Evolutionary conservation across 2,888 invertebrate genomes (phyloP).

Genomic region (Diachrysia chrysitis): DNA sequence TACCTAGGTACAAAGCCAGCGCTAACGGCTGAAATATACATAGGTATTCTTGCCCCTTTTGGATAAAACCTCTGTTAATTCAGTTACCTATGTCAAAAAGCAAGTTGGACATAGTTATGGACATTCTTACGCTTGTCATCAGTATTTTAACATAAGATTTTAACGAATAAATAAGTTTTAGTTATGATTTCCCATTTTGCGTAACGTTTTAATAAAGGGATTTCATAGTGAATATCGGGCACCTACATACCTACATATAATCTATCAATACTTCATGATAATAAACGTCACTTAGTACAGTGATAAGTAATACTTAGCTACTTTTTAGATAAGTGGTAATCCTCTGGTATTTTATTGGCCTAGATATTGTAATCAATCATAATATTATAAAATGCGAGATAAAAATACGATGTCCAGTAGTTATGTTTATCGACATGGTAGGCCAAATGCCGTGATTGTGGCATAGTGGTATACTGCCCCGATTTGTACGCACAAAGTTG

Average conservation of each 20-base stretch:
- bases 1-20: too few relatives aligned
- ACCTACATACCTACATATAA: neutral
- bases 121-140: too few relatives aligned
- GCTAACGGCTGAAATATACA: too few relatives aligned
- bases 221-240: constrained; percentile 25
- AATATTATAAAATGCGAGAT: constrained; percentile 15
- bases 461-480: neutral
- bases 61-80: too few relatives aligned
- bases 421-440: neutral
- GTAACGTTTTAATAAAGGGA: constrained; percentile 13
- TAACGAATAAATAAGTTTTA: too few relatives aligned
- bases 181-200: too few relatives aligned
- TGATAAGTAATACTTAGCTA: constrained; percentile 35
- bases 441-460: neutral
- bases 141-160: too few relatives aligned
- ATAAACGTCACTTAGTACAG: constrained; percentile 25
- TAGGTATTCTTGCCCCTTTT: too few relatives aligned
- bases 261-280: constrained; percentile 36
- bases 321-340: constrained; percentile 36
- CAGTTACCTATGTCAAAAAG: too few relatives aligned
- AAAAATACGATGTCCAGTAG: constrained; percentile 8
- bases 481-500: too few relatives aligned
- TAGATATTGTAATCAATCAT: constrained; percentile 34
- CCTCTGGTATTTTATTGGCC: constrained; percentile 36
- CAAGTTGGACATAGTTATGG: too few relatives aligned